These are phyloP conservation scores for Cheiracanthium punctorium DNA, from an alignment of 2,888 invertebrate species.

Conservation along the genomic window DNA sequence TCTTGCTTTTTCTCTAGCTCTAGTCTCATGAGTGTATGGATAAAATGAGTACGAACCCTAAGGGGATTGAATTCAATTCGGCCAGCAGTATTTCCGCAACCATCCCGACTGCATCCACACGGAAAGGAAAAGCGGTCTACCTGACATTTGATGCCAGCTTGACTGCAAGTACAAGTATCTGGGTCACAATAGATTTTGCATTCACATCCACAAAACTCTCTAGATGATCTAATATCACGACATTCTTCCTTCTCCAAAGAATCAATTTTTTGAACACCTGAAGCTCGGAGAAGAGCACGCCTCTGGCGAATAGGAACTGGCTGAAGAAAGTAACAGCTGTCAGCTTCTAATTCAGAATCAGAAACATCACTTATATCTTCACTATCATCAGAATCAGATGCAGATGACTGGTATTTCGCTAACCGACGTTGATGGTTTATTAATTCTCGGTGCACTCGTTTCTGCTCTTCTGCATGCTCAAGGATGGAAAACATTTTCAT, in stretches of 20 bases:
- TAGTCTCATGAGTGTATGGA: slow-evolving; percentile 94
- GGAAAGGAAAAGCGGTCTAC: slow-evolving; percentile 96
- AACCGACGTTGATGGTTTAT: slow-evolving; percentile 71
- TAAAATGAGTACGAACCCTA: slow-evolving; percentile 95
- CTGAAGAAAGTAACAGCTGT: slow-evolving; percentile 91
- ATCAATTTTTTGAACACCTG: slow-evolving; percentile 95
- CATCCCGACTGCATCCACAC: slow-evolving; percentile 95
- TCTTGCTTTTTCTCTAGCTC: slow-evolving; percentile 89
- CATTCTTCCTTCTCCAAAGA: slow-evolving; percentile 95
- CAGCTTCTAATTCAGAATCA: slow-evolving; percentile 89
- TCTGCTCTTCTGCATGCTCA: slow-evolving; percentile 92
- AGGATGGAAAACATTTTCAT: slow-evolving; percentile 87
- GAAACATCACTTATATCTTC: slow-evolving; percentile 74
- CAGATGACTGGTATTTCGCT: slow-evolving; percentile 56
- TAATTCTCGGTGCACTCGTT: slow-evolving; percentile 87
- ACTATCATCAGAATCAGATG: slow-evolving; percentile 72
- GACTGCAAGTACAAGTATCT: slow-evolving; percentile 94
- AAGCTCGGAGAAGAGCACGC: slow-evolving; percentile 89
- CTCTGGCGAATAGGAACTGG: slow-evolving; percentile 95
- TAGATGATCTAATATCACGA: slow-evolving; percentile 82
- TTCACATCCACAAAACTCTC: slow-evolving; percentile 95
- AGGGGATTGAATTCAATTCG: slow-evolving; percentile 97
- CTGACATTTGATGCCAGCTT: slow-evolving; percentile 97
- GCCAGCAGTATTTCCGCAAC: slow-evolving; percentile 93
- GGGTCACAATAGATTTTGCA: slow-evolving; percentile 96